Evolutionary conservation across 2,888 invertebrate genomes (phyloP), one percentile per base, ranked within the genome.

Genomic region (Imbricaverruca yamaguchii): DNA sequence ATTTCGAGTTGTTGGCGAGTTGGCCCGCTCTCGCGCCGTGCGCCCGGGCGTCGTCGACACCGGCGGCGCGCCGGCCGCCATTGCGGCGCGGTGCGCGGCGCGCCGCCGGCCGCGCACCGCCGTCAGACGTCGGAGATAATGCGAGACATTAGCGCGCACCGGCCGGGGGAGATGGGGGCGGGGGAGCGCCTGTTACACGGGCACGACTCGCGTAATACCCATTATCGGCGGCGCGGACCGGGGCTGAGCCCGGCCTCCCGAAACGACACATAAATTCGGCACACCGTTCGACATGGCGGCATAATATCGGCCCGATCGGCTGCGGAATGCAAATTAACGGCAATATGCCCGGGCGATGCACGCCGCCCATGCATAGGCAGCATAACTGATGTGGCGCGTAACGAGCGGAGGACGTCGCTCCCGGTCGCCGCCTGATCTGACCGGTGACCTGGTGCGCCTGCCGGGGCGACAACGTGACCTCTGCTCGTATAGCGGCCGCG

Each of bases 351-450:
- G 4, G 39, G 39, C 39, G 4, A 39, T 39, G 39, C 39, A 39
- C 15, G 10, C 69, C 69, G 69, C 69, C 39, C 69, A 69, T 69
- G 69, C 69, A 69, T 69, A 69, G 69, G 25, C 69, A 39, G 39
- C 39, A 69, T 39, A 39, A 23, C 25, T 39, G 13, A 10, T 69
- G 69, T 7, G 69, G 10, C n/a, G 69, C 39, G 15, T 69, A 69
- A 69, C 39, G 69, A 69, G 69, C 69, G 39, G 25, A 25, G 61
- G 61, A 61, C 18, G 61, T 61, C 69, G 4, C 12, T 67, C 69
- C 15, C 15, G 67, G 25, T 23, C 67, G 67, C 67, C 9, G 39
- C 39, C 39, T 39, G 39, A 39, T 39, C 39, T 39, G 39, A 39
- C 39, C 39, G 39, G 39, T 39, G 39, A 39, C 39, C 39, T 39